A percentile compares a stretch with the other conserved stretches of the same genome.
These are phyloP conservation scores for Apamea crenata DNA, from an alignment of 2,888 invertebrate genomes.

Conservation along the genomic window DNA sequence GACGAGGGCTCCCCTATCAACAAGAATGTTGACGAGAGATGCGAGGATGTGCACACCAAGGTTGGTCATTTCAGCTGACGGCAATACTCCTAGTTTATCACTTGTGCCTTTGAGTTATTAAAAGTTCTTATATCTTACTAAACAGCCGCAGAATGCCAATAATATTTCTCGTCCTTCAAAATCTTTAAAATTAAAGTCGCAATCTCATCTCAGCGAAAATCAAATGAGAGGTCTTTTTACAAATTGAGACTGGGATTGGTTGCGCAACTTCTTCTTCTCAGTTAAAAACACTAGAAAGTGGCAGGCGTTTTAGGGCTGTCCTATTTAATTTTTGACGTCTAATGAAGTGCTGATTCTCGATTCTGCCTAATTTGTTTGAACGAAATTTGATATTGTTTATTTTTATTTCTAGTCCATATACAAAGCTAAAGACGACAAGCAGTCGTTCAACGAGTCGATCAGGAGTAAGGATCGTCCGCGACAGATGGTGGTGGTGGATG, in stretches of 20 bases:
- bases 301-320: too few relatives aligned
- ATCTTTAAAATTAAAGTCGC: not conserved
- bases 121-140: not conserved
- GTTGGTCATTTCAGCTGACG: constrained; percentile 9
- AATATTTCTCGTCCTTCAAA: not conserved
- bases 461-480: constrained; percentile 77
- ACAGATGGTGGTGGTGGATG: constrained; percentile 74
- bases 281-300: not conserved
- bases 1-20: constrained; percentile 58
- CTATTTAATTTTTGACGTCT: not conserved
- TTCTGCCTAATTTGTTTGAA: not conserved
- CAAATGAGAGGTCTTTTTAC: not conserved
- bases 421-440: constrained; percentile 82
- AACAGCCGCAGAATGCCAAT: not conserved
- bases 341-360: not conserved
- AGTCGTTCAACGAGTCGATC: constrained; percentile 83
- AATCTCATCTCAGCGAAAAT: not conserved
- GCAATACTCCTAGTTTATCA: not conserved
- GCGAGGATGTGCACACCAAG: constrained; percentile 57
- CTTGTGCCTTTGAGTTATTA: not conserved
- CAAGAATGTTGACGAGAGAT: constrained; percentile 39
- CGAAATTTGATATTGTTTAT: not conserved
- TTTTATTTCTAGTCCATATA: constrained; percentile 57
- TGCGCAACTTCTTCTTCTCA: not conserved
- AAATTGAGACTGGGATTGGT: not conserved